Base-by-base conservation (phyloP, 2,797 vertebrate genomes). In the Xiphorhynchus erythropygius region DNA sequence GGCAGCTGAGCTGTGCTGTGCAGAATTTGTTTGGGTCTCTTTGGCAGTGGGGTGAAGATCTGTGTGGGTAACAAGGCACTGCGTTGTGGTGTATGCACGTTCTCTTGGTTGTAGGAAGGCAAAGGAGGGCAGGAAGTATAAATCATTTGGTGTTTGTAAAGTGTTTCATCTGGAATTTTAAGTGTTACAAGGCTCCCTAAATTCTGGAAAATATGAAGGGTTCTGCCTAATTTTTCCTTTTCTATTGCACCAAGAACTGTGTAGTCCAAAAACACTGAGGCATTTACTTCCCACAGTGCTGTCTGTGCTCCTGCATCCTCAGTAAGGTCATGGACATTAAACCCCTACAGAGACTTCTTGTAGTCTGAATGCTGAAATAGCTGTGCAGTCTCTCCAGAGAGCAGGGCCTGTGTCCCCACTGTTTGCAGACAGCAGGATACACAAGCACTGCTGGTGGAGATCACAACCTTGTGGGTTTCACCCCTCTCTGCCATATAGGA, bases 41-140 rank as follows among this genome's bases (percentile, higher is more conserved):
- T 42, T 39, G 83, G 33, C 22, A 46, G 27, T 11, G 32, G 25
- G 0, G 2, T 23, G 42, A 56, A 67, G 30, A 41, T 57, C 16
- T 32, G 7, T 28, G 9, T 49, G 47, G 33, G 4, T 70, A 57
- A 46, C 9, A 7, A 52, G 63, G n/a, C 7, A 1, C 39, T 56
- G 50, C 9, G 1, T 18, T 74, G 49, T 60, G 37, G 19, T 41
- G 10, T 30, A n/a, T 19, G 3, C 30, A 35, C 0, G 1, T 11
- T 60, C 11, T 37, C 16, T 8, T 8, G 32, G 10, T 18, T 80
- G 8, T 35, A 13, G 27, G 28, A 75, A 32, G 7, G 47, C 1
- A 5, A n/a, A 69, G 49, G 33, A 49, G 7, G 18, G 27, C 37
- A 67, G 35, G 41, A 32, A 41, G 2, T 12, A 10, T 11, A 50